phyloP scores from a whole-genome alignment of 2,888 invertebrate species.

The Andricus quercusramuli region DNA sequence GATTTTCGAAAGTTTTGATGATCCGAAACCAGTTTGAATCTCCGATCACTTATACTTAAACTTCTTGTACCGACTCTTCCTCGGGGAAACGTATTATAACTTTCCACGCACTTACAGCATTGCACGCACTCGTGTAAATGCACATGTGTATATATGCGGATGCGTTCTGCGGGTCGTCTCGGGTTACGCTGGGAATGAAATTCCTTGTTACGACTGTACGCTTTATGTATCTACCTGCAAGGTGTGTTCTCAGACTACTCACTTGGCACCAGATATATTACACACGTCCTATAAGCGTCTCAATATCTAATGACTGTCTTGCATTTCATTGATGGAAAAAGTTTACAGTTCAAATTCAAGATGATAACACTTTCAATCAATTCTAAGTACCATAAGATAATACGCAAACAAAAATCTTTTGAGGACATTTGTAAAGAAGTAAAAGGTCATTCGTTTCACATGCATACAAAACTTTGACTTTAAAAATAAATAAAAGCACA shows the following conservation, averaged over 20 bases:
- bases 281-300: slow-evolving; percentile 24
- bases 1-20: slow-evolving; percentile 64
- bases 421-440: too few relatives aligned
- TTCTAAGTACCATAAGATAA: too few relatives aligned
- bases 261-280: slow-evolving; percentile 11
- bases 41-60: slow-evolving; percentile 38
- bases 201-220: slow-evolving; percentile 28
- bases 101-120: slow-evolving; percentile 11
- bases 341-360: neutral
- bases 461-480: too few relatives aligned
- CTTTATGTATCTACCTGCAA: slow-evolving; percentile 37
- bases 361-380: neutral
- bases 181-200: slow-evolving; percentile 39
- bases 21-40: slow-evolving; percentile 62
- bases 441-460: too few relatives aligned
- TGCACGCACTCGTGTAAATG: slow-evolving; percentile 23
- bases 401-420: too few relatives aligned
- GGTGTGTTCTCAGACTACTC: slow-evolving; percentile 29
- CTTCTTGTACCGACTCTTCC: slow-evolving; percentile 2
- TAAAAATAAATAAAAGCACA: too few relatives aligned
- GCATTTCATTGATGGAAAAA: slow-evolving; percentile 25
- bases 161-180: slow-evolving; percentile 28
- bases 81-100: slow-evolving; percentile 22
- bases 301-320: slow-evolving; percentile 33
- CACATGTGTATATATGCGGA: slow-evolving; percentile 12